phyloP scores from a whole-genome alignment of 2,888 invertebrate genomes.

The Magallana nippona region DNA sequence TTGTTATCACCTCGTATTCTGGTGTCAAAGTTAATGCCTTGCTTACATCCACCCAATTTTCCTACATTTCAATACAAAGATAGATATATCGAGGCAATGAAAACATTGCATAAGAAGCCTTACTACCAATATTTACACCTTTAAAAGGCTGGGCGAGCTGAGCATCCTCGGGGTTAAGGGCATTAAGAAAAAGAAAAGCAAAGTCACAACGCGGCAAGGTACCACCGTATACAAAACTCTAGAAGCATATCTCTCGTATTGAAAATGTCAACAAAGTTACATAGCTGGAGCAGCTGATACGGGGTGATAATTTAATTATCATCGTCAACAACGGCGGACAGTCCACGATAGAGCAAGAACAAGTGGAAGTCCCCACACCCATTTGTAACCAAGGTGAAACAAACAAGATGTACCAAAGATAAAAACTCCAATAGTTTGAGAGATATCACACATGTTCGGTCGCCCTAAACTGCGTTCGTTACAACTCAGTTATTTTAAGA shows the following conservation, averaged over 20 bases:
- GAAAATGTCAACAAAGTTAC: constrained; percentile 32
- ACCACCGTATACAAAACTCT: neutral
- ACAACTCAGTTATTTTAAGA: constrained; percentile 29
- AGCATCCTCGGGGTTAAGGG: neutral
- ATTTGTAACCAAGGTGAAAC: neutral
- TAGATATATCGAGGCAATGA: neutral
- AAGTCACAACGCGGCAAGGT: neutral
- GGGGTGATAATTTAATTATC: constrained; percentile 20
- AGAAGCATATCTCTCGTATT: constrained; percentile 22
- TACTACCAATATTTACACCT: neutral
- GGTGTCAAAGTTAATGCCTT: constrained; percentile 3
- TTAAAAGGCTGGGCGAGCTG: too few species aligned
- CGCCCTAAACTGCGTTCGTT: neutral
- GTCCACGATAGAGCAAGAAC: neutral
- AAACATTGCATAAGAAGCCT: neutral
- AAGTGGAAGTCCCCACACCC: constrained; percentile 26
- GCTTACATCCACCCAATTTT: constrained; percentile 1
- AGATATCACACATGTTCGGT: neutral
- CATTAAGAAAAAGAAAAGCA: neutral
- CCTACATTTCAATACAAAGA: neutral
- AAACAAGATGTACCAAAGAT: constrained; percentile 25
- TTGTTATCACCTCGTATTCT: neutral
- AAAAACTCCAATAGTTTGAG: neutral
- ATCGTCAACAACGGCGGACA: constrained; percentile 6
- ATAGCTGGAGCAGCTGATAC: constrained; percentile 16